These are phyloP conservation scores for Gavia stellata DNA, from an alignment of 2,113 vertebrate species.

Conservation along the genomic window DNA sequence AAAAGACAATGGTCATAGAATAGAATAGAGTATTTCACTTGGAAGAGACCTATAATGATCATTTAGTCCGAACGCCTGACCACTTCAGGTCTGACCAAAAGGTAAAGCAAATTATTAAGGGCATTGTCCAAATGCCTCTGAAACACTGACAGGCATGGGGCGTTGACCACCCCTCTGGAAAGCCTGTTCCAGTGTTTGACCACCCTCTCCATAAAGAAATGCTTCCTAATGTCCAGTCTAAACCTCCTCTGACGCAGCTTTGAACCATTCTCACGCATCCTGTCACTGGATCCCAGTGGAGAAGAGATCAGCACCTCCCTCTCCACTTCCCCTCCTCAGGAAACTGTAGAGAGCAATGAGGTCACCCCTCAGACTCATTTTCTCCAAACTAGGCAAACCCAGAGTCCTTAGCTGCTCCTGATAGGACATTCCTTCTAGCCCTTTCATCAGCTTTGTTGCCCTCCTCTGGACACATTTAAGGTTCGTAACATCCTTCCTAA, in stretches of 20 bases:
- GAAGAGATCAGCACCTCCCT: not conserved
- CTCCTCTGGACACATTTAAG: too few species aligned
- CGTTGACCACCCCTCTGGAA: not conserved
- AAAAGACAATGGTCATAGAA: not conserved
- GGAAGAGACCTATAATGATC: not conserved
- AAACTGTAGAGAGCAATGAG: not conserved
- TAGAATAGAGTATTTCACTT: not conserved
- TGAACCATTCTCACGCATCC: fast-evolving
- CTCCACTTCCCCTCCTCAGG: too few species aligned
- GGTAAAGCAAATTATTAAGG: not conserved
- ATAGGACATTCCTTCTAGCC: not conserved
- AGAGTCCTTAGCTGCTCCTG: not conserved
- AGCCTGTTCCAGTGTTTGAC: not conserved
- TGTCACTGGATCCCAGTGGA: not conserved
- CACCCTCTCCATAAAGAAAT: not conserved
- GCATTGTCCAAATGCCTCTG: not conserved
- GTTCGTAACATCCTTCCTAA: too few species aligned
- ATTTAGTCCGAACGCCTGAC: not conserved
- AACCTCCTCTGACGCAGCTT: not conserved
- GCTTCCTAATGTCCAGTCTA: not conserved
- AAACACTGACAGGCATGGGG: not conserved
- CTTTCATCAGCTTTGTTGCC: not conserved
- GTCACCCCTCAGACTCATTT: not conserved
- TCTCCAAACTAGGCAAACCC: not conserved
- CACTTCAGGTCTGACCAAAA: not conserved